phyloP scores from a whole-genome alignment of 2,888 invertebrate genomes.

The Camptogramma bilineatum region DNA sequence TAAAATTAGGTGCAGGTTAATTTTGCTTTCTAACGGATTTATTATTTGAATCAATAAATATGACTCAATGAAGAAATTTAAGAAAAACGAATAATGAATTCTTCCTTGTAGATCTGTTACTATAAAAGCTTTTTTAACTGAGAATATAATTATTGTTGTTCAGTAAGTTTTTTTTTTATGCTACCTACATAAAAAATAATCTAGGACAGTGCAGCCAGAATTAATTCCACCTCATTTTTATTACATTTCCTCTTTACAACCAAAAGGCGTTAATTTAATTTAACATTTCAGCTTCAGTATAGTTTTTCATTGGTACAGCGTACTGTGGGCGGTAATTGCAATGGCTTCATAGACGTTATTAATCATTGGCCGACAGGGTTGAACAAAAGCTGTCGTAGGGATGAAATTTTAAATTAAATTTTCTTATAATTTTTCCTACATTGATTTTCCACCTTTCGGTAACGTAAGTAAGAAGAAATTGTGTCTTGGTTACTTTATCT shows the following conservation, averaged over 20 bases:
- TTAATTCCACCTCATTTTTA: conserved; percentile 17
- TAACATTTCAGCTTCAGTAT: conserved; percentile 57
- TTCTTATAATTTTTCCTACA: background rate
- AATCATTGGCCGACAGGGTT: conserved; percentile 74
- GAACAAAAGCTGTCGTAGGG: conserved; percentile 61
- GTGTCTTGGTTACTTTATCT: too few species aligned
- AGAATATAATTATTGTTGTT: too few species aligned
- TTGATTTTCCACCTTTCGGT: too few species aligned
- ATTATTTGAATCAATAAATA: background rate
- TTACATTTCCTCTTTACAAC: conserved; percentile 36
- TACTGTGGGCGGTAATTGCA: conserved; percentile 61
- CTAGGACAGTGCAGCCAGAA: too few species aligned
- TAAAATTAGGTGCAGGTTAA: conserved; percentile 38
- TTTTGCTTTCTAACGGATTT: conserved; percentile 27
- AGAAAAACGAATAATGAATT: too few species aligned
- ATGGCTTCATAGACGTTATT: conserved; percentile 78
- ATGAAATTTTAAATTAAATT: conserved; percentile 26
- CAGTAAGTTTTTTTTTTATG: too few species aligned
- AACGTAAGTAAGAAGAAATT: too few species aligned
- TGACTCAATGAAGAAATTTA: too few species aligned
- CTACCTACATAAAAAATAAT: too few species aligned
- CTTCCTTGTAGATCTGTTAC: too few species aligned
- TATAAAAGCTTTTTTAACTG: too few species aligned
- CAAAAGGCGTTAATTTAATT: conserved; percentile 63
- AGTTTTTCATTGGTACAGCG: conserved; percentile 70